Evolutionary conservation across 2,888 invertebrate genomes (phyloP).

Genomic region (Theristus sp.): DNA sequence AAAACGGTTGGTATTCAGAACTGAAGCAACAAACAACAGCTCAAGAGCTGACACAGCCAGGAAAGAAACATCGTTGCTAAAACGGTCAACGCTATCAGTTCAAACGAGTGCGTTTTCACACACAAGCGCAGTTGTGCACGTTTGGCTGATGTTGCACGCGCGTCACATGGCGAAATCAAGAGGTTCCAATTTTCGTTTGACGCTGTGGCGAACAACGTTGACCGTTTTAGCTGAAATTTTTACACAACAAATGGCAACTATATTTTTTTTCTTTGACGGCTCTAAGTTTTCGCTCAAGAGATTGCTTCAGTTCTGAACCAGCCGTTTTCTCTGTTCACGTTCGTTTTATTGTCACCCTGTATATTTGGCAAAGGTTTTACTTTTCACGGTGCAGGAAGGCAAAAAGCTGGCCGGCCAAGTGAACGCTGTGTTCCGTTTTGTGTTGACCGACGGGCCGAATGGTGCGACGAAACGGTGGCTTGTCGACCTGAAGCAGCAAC

Average conservation of each 20-base stretch:
- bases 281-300: neutral
- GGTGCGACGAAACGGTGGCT: conserved; percentile 73
- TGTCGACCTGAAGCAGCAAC: conserved; percentile 58
- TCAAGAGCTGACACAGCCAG: too few species aligned
- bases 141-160: too few species aligned
- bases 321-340: neutral
- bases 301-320: neutral
- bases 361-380: too few species aligned
- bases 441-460: conserved; percentile 56
- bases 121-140: too few species aligned
- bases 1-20: too few species aligned
- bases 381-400: conserved; percentile 44
- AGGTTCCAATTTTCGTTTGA: too few species aligned
- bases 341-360: too few species aligned
- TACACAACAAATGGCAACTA: neutral
- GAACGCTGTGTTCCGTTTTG: conserved; percentile 64
- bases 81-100: too few species aligned
- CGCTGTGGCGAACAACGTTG: conserved; percentile 13
- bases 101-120: too few species aligned
- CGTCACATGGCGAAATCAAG: too few species aligned
- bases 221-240: neutral
- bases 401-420: conserved; percentile 64
- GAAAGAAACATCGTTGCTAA: too few species aligned
- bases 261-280: neutral
- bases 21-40: too few species aligned